phyloP scores from a whole-genome alignment of 1,140 invertebrate species.

The Drosophila murphyi region DNA sequence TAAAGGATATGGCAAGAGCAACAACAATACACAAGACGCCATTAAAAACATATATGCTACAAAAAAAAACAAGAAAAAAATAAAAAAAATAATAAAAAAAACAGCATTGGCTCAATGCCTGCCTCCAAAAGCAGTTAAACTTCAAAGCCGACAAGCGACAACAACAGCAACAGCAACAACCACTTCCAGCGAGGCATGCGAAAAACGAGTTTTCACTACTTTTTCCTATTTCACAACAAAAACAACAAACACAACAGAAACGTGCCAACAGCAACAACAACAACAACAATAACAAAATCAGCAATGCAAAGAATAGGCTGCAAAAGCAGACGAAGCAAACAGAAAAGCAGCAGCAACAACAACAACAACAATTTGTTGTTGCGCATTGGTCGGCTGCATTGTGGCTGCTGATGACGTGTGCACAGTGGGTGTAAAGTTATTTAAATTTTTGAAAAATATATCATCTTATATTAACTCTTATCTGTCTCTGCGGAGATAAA shows the following conservation, averaged over 20 bases:
- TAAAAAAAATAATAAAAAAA: constrained; percentile 10
- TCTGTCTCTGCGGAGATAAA: no score
- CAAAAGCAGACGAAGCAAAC: constrained; percentile 22
- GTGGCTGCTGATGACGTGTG: constrained; percentile 55
- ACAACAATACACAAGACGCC: constrained; percentile 32
- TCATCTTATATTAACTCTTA: no score
- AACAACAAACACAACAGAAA: constrained; percentile 36
- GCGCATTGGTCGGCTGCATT: constrained; percentile 12
- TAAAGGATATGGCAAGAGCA: constrained; percentile 66
- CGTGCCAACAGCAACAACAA: constrained; percentile 22
- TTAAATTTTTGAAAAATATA: no score
- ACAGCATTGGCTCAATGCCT: constrained; percentile 32
- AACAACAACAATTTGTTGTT: constrained; percentile 6
- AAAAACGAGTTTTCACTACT: constrained; percentile 80
- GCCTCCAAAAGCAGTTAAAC: constrained; percentile 79
- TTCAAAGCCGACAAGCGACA: constrained; percentile 70
- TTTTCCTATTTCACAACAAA: constrained; percentile 75
- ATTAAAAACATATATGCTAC: constrained; percentile 8
- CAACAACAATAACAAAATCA: constrained; percentile 20
- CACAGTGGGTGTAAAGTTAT: constrained; percentile 43
- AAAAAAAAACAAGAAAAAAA: constrained; percentile 3
- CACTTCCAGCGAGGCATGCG: constrained; percentile 31
- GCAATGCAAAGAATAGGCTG: constrained; percentile 32
- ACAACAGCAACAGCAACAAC: constrained; percentile 22
- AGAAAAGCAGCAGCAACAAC: constrained; percentile 8